Conservation (phyloP, 2,113 vertebrate species). For the Brachyhypopomus occidentalis region DNA sequence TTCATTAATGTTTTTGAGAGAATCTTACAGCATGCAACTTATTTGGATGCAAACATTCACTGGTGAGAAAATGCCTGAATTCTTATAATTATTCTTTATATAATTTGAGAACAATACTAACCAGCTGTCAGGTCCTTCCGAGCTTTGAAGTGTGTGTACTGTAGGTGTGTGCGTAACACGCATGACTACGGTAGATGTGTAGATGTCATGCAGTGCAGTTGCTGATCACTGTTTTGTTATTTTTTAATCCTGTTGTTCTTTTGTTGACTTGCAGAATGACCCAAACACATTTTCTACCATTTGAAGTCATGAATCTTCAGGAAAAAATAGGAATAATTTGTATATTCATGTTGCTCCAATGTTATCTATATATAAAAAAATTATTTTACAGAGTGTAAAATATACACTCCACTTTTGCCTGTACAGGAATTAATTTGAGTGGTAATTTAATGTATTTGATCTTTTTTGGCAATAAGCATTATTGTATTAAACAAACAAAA, state of each 20-base stretch:
- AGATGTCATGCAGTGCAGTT: background rate
- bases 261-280: background rate
- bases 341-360: background rate
- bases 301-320: background rate
- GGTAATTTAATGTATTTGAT: background rate
- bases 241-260: too few relatives aligned
- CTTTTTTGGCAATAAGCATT: constrained; percentile 45
- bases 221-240: too few relatives aligned
- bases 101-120: background rate
- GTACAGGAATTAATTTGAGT: background rate
- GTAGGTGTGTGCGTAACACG: background rate
- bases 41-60: too few relatives aligned
- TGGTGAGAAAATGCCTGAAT: too few relatives aligned
- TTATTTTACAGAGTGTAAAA: background rate
- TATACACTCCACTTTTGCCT: background rate
- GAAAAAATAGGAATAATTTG: background rate
- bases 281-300: background rate
- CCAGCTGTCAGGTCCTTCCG: background rate
- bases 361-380: constrained; percentile 19
- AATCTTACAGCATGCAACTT: too few relatives aligned
- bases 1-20: background rate
- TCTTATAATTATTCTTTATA: too few relatives aligned
- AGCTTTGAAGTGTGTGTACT: background rate
- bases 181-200: background rate
- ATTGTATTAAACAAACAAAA: background rate